Evolutionary conservation across 2,797 vertebrate species (phyloP).

Genomic region (Chelidonichthys spinosus): DNA sequence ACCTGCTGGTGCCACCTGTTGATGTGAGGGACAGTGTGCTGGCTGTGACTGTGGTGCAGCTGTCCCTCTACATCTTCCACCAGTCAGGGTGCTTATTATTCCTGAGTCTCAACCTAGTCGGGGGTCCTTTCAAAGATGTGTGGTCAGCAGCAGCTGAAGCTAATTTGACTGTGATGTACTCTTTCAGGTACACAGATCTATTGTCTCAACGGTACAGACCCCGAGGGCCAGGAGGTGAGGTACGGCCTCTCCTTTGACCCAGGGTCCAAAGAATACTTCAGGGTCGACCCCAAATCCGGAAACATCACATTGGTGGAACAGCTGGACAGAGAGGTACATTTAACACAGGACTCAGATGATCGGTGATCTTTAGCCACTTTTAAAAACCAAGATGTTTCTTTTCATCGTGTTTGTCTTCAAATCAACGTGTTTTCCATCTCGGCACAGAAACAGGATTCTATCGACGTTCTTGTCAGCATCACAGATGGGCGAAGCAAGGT

Average conservation of each 20-base stretch:
- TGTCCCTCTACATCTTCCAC: conserved; percentile 33
- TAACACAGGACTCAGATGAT: neutral
- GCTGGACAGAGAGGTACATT: conserved; percentile 94
- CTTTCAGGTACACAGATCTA: conserved; percentile 92
- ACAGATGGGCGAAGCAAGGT: conserved; percentile 94
- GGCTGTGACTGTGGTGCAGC: conserved; percentile 41
- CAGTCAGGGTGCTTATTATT: conserved; percentile 5
- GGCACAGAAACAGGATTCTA: conserved; percentile 90
- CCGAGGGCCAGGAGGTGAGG: conserved; percentile 91
- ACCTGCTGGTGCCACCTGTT: conserved; percentile 60
- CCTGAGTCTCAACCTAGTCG: conserved; percentile 5
- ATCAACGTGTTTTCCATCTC: conserved; percentile 9
- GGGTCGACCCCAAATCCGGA: conserved; percentile 87
- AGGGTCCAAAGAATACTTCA: conserved; percentile 89
- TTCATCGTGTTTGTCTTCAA: neutral
- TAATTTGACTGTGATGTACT: neutral
- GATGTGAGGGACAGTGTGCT: conserved; percentile 36
- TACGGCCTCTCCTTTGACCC: conserved; percentile 92
- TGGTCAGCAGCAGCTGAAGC: neutral
- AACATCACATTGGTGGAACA: conserved; percentile 91
- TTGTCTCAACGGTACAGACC: conserved; percentile 94
- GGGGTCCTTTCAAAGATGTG: neutral
- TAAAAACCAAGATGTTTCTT: neutral
- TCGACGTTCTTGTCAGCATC: conserved; percentile 94
- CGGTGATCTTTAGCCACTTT: neutral